Evolutionary conservation across 1,140 invertebrate genomes (phyloP), one percentile per base, ranked within the genome.

Genomic region (Tetraneura akinire): DNA sequence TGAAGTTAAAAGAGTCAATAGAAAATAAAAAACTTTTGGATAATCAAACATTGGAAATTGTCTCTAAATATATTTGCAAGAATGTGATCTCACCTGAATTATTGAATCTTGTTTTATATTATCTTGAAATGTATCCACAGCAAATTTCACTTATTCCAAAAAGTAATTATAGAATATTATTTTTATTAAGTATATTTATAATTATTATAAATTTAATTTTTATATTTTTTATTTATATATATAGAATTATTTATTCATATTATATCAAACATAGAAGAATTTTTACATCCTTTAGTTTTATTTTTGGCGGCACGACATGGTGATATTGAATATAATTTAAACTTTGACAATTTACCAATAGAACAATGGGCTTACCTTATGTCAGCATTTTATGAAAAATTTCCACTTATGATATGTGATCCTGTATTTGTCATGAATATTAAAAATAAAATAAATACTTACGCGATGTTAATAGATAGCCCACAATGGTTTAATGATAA

Each of bases 221-320:
- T 18, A 60, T 74, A 1, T 71, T 8, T n/a, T 29, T 5, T 74
- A 11, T 60, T 23, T 60, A 16, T n/a, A 8, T 66, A 29, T 23
- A 45, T 13, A 78, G 74, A 21, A 0, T 47, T 60, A 42, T 47
- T 78, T 16, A 11, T 10, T 26, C 37, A 29, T 47, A n/a, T 78
- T 62, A 0, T 57, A 62, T 60, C 74, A 26, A 60, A 21, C 6
- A n/a, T 16, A 47, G 14, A 26, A 18, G 9, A 78, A 60, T 8
- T n/a, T 42, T 78, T 78, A 78, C 74, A 78, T 62, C 74, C 74
- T 60, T 45, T 78, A 45, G 13, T 45, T 78, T 78, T 60, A 13
- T 78, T 78, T 78, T 51, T 78, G 23, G 74, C 37, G 47, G 23
- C 11, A 29, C 49, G 37, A 18, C 21, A 62, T 47, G 10, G 23